A percentile compares a stretch with the other conserved stretches of the same genome.
phyloP scores from a whole-genome alignment of 2,113 vertebrate species.

The Leptocoma aspasia region DNA sequence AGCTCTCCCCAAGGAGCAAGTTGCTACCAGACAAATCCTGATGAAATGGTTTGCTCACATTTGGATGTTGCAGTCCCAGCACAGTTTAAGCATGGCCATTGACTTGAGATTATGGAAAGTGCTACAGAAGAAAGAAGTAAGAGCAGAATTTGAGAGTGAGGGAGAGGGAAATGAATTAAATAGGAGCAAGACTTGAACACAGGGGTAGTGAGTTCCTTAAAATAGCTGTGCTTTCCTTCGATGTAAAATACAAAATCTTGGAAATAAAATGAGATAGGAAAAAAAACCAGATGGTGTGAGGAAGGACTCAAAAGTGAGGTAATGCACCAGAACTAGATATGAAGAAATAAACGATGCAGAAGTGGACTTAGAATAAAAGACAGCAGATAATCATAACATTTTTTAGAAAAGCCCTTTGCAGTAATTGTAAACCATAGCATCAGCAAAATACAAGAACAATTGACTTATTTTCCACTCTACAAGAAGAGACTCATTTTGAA shows the following conservation, averaged over 20 bases:
- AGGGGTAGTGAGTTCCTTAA: constrained; percentile 30
- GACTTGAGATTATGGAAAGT: neutral
- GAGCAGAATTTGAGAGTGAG: neutral
- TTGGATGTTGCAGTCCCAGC: neutral
- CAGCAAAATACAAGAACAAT: neutral
- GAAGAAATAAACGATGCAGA: constrained; percentile 10
- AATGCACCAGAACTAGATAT: neutral
- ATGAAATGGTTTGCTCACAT: neutral
- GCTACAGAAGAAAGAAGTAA: neutral
- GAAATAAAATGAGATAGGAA: constrained; percentile 15
- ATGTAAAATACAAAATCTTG: constrained; percentile 47
- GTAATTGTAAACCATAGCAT: neutral
- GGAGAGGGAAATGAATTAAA: neutral
- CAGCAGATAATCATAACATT: neutral
- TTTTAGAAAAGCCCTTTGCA: neutral
- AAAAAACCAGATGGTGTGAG: constrained; percentile 32
- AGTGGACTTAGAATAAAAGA: neutral
- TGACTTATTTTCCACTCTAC: neutral
- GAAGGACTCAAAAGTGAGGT: neutral
- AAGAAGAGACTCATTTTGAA: constrained; percentile 11
- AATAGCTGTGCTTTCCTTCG: constrained; percentile 8
- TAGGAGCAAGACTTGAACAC: neutral
- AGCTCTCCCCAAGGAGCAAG: neutral
- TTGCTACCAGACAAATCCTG: neutral
- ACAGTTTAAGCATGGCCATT: neutral